Evolutionary conservation across 2,797 vertebrate species (phyloP), one percentile per base, ranked within the genome.

Genomic region (Leucoraja ocellata): DNA sequence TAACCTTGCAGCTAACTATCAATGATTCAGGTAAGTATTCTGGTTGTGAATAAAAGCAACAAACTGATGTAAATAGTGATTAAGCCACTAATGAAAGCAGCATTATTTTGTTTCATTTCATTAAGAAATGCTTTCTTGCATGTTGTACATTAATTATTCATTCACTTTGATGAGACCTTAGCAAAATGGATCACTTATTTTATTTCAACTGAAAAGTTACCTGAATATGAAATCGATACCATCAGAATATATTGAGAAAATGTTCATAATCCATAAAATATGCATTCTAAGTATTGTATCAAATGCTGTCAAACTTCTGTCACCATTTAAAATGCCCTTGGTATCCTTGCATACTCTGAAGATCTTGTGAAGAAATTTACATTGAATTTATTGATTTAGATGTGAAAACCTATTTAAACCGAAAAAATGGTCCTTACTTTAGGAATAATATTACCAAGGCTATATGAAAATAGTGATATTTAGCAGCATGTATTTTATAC

Each of bases 1-100:
- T 98, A 81, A 95, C 95, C 36, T 95, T 98, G 93, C 95, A 94
- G 46, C 95, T 98, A 74, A 97, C 95, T 1, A 95, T 96, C 79
- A 95, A 96, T 0, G 95, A 97, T 91, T 94, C 96, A 95, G 97
- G 97, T 98, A 95, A 95, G 96, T 71, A 25, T 93, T 93, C 14
- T 74, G 36, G 4, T 58, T 92, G 71, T 54, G 71, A 91, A 9
- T 92, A 36, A 74, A 58, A 54, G 14, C n/a, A n/a, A 36, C 61
- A 36, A n/a, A 36, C 68, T 21, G 23, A 36, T 91, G 11, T 54
- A 54, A 21, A 46, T 32, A 46, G 23, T 76, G 10, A 6, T 28
- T 74, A 54, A 92, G 21, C 68, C 73, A 54, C 71, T 54, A 36
- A 54, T 92, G 23, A 28, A 76, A 58, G 10, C 21, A 21, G 21